Percentiles rank a stretch among this genome's conserved stretches.
Evolutionary conservation across 2,113 vertebrate genomes (phyloP).

Genomic region (Halcyon senegalensis): DNA sequence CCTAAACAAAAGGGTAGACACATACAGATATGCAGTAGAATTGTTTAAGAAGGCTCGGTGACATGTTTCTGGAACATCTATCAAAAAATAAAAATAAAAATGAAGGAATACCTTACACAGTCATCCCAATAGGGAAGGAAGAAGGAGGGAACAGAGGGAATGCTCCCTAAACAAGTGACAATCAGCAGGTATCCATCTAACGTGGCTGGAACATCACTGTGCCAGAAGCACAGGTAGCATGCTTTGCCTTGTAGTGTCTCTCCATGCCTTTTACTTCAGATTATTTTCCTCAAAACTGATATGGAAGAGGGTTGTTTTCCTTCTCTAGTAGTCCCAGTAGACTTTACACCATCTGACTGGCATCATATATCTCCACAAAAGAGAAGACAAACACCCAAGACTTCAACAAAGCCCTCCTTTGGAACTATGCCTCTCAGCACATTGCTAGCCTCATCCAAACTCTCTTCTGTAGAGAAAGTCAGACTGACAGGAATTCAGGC

Average conservation of each 20-base stretch:
- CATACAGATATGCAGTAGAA: not conserved
- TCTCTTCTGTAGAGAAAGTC: not conserved
- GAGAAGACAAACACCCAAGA: not conserved
- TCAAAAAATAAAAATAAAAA: not conserved
- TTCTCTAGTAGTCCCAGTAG: not conserved
- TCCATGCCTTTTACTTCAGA: not conserved
- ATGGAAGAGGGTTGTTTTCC: not conserved
- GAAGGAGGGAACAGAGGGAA: not conserved
- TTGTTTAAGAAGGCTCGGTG: not conserved
- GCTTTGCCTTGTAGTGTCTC: not conserved
- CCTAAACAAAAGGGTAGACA: not conserved
- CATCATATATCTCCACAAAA: not conserved
- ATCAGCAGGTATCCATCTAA: not conserved
- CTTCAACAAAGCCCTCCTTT: not conserved
- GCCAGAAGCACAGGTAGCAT: not conserved
- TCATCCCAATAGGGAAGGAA: rapidly evolving
- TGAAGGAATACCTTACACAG: not conserved
- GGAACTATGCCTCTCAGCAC: not conserved
- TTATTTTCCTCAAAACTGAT: not conserved
- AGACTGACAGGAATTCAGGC: not conserved
- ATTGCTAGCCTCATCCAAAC: not conserved
- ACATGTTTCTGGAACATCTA: not conserved
- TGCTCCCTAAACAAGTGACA: not conserved
- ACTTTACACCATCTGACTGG: not conserved
- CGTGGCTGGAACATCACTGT: not conserved